Evolutionary conservation across 2,888 invertebrate genomes (phyloP).

Genomic region (Acrocera orbiculus): DNA sequence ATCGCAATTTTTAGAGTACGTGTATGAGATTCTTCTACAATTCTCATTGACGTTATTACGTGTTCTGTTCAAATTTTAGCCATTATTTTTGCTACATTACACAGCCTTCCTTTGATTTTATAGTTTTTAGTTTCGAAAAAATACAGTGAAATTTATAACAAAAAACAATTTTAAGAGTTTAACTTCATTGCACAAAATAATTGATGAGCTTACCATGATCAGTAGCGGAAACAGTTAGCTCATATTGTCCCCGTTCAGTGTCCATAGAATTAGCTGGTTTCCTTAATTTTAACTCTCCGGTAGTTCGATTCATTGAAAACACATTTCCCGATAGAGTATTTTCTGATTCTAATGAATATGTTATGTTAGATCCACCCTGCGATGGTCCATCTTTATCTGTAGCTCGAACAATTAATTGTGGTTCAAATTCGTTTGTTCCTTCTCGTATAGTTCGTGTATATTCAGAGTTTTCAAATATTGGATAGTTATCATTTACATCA

Average conservation of each 20-base stretch:
- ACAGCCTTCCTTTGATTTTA: too few relatives aligned
- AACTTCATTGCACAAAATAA: background rate
- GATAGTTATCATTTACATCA: constrained; percentile 63
- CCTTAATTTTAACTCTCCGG: constrained; percentile 51
- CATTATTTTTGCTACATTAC: too few relatives aligned
- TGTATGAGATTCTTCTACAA: too few relatives aligned
- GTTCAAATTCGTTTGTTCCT: constrained; percentile 56
- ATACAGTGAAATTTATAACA: too few relatives aligned
- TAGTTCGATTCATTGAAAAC: constrained; percentile 45
- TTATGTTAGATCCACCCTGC: constrained; percentile 51
- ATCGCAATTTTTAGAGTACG: too few relatives aligned
- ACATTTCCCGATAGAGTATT: constrained; percentile 48
- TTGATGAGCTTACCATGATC: constrained; percentile 40
- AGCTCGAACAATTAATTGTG: constrained; percentile 62
- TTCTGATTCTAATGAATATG: constrained; percentile 47
- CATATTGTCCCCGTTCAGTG: constrained; percentile 56
- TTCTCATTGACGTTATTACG: too few relatives aligned
- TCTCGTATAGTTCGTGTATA: constrained; percentile 62
- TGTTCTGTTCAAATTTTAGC: too few relatives aligned
- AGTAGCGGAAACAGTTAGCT: constrained; percentile 46
- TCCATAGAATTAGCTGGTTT: constrained; percentile 51
- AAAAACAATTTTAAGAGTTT: background rate
- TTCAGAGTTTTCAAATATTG: constrained; percentile 48
- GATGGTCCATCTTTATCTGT: constrained; percentile 55
- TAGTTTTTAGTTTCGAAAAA: too few relatives aligned